Evolutionary conservation across 2,888 invertebrate species (phyloP).

Genomic region (Drosophila tripunctata): DNA sequence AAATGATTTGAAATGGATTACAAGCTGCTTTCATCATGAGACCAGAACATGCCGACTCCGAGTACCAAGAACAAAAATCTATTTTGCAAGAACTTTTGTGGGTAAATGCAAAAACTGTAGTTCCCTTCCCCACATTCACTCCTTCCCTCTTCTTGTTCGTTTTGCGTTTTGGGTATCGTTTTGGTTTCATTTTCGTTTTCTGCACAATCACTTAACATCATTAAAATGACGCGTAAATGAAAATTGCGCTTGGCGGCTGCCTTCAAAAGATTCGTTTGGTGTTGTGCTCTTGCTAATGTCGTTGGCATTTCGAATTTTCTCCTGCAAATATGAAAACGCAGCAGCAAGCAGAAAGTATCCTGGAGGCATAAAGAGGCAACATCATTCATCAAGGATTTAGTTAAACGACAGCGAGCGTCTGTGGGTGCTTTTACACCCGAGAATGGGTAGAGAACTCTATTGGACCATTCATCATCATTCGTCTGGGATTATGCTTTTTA

Average conservation of each 20-base stretch:
- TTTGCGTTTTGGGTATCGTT: constrained; percentile 14
- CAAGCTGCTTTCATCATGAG: constrained; percentile 69
- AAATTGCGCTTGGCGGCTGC: constrained; percentile 63
- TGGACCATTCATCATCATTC: constrained; percentile 81
- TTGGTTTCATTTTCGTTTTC: constrained; percentile 62
- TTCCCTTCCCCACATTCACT: neutral
- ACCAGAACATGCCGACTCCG: constrained; percentile 31
- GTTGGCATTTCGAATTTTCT: constrained; percentile 63
- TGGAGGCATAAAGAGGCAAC: constrained; percentile 35
- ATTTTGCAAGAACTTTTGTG: constrained; percentile 69
- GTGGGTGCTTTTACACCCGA: constrained; percentile 19
- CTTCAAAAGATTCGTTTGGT: constrained; percentile 46
- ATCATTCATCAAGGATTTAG: constrained; percentile 80
- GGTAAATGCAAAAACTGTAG: constrained; percentile 64
- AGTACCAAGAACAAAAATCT: constrained; percentile 57
- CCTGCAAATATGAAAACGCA: constrained; percentile 70
- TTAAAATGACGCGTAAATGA: constrained; percentile 79
- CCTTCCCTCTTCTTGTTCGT: neutral
- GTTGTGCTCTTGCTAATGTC: constrained; percentile 61
- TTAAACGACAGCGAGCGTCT: constrained; percentile 72
- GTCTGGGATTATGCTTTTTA: constrained; percentile 81
- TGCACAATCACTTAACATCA: constrained; percentile 80
- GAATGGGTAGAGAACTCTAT: constrained; percentile 4
- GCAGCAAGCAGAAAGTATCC: constrained; percentile 14
- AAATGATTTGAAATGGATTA: constrained; percentile 76